phyloP scores from a whole-genome alignment of 2,797 vertebrate genomes.

The Petrocephalus sullivani region DNA sequence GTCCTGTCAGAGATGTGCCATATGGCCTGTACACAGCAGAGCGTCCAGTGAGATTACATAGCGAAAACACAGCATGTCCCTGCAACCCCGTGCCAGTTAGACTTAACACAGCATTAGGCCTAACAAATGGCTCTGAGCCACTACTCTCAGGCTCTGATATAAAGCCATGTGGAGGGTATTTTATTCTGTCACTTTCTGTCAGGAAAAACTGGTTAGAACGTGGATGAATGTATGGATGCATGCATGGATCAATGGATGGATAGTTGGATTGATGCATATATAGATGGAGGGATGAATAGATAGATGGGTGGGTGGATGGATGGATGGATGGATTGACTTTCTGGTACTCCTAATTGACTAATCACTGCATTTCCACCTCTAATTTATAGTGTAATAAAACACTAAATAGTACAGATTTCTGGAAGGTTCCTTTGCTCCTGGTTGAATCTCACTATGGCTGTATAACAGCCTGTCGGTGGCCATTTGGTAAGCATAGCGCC shows the following conservation, averaged over 20 bases:
- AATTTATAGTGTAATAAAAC: neutral
- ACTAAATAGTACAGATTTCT: neutral
- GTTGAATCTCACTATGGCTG: neutral
- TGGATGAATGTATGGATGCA: neutral
- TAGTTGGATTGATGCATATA: too few relatives aligned
- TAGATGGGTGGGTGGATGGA: neutral
- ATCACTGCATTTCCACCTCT: neutral
- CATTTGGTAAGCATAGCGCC: neutral
- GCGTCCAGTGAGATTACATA: constrained; percentile 27
- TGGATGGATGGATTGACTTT: neutral
- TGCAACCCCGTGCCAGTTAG: neutral
- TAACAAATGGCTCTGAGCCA: neutral
- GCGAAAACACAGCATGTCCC: neutral
- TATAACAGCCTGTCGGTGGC: neutral
- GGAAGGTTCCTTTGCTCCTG: neutral
- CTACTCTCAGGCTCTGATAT: neutral
- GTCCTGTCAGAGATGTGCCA: constrained; percentile 26
- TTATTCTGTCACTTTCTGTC: neutral
- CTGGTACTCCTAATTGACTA: neutral
- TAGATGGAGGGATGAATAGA: too few relatives aligned
- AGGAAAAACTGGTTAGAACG: neutral
- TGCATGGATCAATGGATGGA: too few relatives aligned
- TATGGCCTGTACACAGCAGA: constrained; percentile 29
- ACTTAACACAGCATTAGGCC: constrained; percentile 8
- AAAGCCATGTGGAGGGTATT: neutral